phyloP scores from a whole-genome alignment of 2,113 vertebrate species.

The Clarias batrachus region DNA sequence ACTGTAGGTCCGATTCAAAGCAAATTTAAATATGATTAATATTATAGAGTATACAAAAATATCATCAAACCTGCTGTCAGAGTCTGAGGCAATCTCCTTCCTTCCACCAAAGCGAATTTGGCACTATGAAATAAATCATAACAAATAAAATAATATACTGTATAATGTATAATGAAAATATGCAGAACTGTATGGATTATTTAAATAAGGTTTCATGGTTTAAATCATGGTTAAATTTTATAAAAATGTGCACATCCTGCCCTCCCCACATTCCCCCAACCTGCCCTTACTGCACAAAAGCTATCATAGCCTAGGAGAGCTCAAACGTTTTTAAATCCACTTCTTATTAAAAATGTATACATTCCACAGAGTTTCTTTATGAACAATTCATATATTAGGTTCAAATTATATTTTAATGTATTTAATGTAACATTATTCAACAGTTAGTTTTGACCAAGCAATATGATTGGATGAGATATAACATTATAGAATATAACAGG shows the following conservation, averaged over 20 bases:
- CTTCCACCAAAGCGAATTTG: slow-evolving; percentile 98
- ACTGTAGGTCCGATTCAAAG: not conserved
- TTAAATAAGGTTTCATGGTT: not conserved
- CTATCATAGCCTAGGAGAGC: not conserved
- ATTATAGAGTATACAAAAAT: not conserved
- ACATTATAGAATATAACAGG: too few relatives aligned
- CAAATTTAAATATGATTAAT: not conserved
- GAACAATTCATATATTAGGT: not conserved
- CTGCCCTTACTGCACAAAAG: not conserved
- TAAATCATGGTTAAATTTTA: not conserved
- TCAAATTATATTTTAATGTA: not conserved
- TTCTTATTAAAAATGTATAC: not conserved
- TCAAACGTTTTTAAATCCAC: not conserved
- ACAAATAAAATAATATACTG: not conserved
- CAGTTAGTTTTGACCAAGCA: too few relatives aligned
- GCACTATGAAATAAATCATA: slow-evolving; percentile 76
- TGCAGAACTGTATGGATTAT: not conserved
- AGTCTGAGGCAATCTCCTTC: slow-evolving; percentile 98
- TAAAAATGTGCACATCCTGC: not conserved
- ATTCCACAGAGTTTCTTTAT: not conserved
- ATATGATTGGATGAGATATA: too few relatives aligned
- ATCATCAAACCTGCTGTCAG: slow-evolving; percentile 89
- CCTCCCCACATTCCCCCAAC: not conserved
- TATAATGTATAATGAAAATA: not conserved
- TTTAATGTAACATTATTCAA: not conserved